These are phyloP conservation scores for Caiman crocodilus DNA, from an alignment of 2,797 vertebrate species.

Conservation along the genomic window DNA sequence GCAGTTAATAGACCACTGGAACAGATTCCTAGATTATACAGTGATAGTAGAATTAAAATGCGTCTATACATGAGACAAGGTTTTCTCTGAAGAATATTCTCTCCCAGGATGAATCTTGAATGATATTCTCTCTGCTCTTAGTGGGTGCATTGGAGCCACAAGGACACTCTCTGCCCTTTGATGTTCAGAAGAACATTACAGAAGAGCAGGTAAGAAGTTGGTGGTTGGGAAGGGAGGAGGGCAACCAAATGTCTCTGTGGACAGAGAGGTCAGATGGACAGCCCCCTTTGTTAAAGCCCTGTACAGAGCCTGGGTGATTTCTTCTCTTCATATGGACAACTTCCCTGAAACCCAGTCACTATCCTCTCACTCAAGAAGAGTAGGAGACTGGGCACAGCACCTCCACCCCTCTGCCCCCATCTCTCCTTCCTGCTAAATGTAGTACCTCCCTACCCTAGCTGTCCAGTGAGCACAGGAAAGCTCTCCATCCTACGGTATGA, in stretches of 20 bases:
- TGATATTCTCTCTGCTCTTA: constrained; percentile 37
- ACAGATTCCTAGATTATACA: neutral
- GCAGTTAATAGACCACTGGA: neutral
- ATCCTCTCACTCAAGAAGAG: accelerated
- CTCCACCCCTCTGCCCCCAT: no score
- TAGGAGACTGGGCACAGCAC: no score
- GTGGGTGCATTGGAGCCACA: constrained; percentile 19
- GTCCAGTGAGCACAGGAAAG: neutral
- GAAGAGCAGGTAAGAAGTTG: constrained; percentile 67
- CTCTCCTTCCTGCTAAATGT: no score
- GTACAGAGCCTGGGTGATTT: neutral
- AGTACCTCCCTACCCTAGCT: neutral
- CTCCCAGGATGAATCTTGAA: neutral
- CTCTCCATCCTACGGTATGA: neutral
- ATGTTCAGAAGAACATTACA: neutral
- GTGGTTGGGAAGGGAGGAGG: neutral
- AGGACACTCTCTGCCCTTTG: neutral
- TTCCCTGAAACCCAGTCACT: accelerated
- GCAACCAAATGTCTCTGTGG: neutral
- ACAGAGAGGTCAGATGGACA: neutral
- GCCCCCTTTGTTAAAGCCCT: accelerated
- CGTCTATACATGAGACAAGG: neutral
- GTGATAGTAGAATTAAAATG: neutral
- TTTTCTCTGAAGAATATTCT: neutral
- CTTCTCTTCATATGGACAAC: neutral